Evolutionary conservation across 2,797 vertebrate species (phyloP).

Genomic region (Prionace glauca): DNA sequence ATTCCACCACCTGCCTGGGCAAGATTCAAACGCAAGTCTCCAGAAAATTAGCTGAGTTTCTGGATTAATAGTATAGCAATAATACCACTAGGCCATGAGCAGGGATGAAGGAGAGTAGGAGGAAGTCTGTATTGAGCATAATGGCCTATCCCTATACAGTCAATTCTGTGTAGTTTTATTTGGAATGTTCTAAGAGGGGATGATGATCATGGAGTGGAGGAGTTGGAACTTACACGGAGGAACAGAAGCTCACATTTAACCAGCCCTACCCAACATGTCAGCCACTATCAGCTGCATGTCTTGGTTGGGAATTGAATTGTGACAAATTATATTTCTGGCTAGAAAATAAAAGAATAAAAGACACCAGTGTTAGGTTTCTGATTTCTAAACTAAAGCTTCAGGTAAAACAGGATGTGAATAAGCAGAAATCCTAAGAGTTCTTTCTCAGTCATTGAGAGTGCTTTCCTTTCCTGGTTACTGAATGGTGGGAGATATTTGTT

Average conservation of each 20-base stretch:
- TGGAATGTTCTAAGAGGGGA: background rate
- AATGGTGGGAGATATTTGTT: background rate
- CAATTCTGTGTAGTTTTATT: background rate
- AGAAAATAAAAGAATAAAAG: background rate
- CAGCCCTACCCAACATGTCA: background rate
- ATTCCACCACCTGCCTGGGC: too few relatives aligned
- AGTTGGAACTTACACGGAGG: background rate
- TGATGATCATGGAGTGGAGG: background rate
- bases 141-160: background rate
- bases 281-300: background rate
- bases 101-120: background rate
- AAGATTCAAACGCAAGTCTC: too few relatives aligned
- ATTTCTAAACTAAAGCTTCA: background rate
- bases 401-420: background rate
- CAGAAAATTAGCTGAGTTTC: too few relatives aligned
- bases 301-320: background rate
- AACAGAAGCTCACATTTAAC: background rate
- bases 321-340: background rate
- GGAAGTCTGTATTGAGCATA: background rate
- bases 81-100: background rate
- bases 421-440: background rate
- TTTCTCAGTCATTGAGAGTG: background rate
- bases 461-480: background rate
- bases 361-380: background rate
- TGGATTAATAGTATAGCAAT: too few relatives aligned